Base-by-base conservation (phyloP, 2,113 vertebrate species). In the Athene cunicularia region DNA sequence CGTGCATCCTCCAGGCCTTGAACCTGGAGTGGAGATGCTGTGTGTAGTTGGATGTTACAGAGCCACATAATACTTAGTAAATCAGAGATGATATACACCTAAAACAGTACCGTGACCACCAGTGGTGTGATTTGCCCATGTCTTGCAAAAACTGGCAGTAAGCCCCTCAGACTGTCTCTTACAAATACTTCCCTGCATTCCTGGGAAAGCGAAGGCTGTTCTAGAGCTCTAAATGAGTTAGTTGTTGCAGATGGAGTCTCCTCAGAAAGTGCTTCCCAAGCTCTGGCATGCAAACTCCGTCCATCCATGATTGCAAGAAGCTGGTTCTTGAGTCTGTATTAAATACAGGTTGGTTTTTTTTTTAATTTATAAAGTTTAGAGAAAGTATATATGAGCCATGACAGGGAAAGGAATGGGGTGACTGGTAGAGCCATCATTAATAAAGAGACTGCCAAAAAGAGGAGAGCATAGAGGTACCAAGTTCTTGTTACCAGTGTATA, bases 51-150 rank as follows among this genome's bases (percentile, higher is more conserved):
- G 11, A 4, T 35, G 5, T 47, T 30, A 14, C 2, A 7, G 56
- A 86, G 26, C 14, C 43, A 32, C 3, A 2, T 37, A 30, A 19
- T 27, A 6, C 9, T 14, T 43, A 0, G 2, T 32, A 26, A 62
- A 11, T 79, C 59, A 67, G 50, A 32, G 60, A 1, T 55, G 27
- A n/a, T 12, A 7, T 5, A 52, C 12, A 11, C 47, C 64, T 58
- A 1, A 33, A 86, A 8, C 24, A 17, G 20, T 41, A 24, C 39
- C 9, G 0, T 14, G 50, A 55, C 63, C 63, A 52, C 52, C 19
- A 17, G 3, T 18, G n/a, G 30, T 35, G 50, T 21, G 59, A 49
- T 39, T 15, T 0, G 22, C 20, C 20, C 0, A 0, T 43, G 35
- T 39, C 33, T 30, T 39, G n/a, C 23, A 49, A 27, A 87, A 92